Evolutionary conservation across 2,888 invertebrate species (phyloP), one percentile per base, ranked within the genome.

Genomic region (Andrena praecox): DNA sequence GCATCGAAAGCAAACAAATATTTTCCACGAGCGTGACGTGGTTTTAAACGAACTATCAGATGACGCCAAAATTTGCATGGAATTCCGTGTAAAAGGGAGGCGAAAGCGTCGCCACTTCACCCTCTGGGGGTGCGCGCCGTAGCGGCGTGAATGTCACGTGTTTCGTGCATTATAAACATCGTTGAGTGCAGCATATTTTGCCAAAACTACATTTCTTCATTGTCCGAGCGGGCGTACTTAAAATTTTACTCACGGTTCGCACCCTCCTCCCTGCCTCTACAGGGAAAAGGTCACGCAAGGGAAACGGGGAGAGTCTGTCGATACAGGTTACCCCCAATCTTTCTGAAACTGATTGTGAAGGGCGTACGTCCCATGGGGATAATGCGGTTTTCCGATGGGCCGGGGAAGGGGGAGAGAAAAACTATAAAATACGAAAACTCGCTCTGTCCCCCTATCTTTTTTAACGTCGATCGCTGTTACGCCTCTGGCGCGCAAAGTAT

Each of bases 271-370:
- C 42, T 1, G 24, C 8, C 12, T 35, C 48, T 5, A 2, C 16
- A 8, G 48, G 20, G 63, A 54, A 29, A 16, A 60, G 54, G 68
- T 62, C 50, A 50, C 50, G 48, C 24, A 48, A 74, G 68, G 56
- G 52, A 60, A 74, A 50, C 2, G 42, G 74, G 66, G 27, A 48
- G 67, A 62, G 64, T 59, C 66, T 77, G 86, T 78, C 87, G 74
- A 87, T 85, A 78, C 63, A 66, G 74, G 64, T 79, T 84, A 75
- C 62, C 77, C 79, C 64, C 72, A 64, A 80, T 80, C 80, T 82
- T 80, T 12, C 54, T 54, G 56, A 87, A 81, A 84, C 81, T 84
- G 85, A 85, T 87, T 79, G 84, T 50, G 75, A 80, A 74, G 77
- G 77, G 76, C 68, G 54, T 60, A 59, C 66, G 27, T 52, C 76